Percentiles rank a stretch among this genome's conserved stretches.
These are phyloP conservation scores for Hippocampus comes DNA, from an alignment of 2,113 vertebrate species.

Conservation along the genomic window DNA sequence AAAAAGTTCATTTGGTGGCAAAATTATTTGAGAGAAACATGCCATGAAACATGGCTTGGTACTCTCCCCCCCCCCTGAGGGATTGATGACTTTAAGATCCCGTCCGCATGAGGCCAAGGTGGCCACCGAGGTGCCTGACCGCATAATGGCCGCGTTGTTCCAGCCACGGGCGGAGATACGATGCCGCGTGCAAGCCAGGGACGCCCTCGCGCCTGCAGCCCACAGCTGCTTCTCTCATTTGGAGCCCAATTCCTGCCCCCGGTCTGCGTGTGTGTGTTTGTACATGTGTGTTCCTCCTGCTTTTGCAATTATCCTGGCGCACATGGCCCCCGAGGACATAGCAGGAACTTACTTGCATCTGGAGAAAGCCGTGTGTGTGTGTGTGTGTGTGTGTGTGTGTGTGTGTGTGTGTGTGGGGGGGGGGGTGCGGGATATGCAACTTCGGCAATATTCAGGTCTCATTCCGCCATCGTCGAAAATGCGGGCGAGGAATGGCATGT, in stretches of 20 bases:
- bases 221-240: conserved; percentile 64
- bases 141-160: conserved; percentile 67
- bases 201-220: conserved; percentile 48
- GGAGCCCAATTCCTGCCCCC: conserved; percentile 26
- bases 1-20: no score
- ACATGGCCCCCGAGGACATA: conserved; percentile 1
- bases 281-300: conserved; percentile 48
- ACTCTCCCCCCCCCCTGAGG: background rate
- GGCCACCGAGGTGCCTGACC: conserved; percentile 45
- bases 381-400: no score
- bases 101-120: conserved; percentile 55
- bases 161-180: conserved; percentile 23
- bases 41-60: no score
- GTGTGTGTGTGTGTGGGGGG: no score
- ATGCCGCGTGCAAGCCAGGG: conserved; percentile 51
- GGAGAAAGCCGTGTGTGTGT: background rate
- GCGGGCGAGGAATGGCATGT: background rate
- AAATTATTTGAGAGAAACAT: no score
- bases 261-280: background rate
- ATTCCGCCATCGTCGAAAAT: no score
- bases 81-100: conserved; percentile 65
- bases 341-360: conserved; percentile 6
- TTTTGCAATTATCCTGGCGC: conserved; percentile 51
- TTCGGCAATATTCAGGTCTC: background rate
- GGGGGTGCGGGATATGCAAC: background rate